phyloP scores from a whole-genome alignment of 2,797 vertebrate genomes.

The Hybognathus amarus region DNA sequence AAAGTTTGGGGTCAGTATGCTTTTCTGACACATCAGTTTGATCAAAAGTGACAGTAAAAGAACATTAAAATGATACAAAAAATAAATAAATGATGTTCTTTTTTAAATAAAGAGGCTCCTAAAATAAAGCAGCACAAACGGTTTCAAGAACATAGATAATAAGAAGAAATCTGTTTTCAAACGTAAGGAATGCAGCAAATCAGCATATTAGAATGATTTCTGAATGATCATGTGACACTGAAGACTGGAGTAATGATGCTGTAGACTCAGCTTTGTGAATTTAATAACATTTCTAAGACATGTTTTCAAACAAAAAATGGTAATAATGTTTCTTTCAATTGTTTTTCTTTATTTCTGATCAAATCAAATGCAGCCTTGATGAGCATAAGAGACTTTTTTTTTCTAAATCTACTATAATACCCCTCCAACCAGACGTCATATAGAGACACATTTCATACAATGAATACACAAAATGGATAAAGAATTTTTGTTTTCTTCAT shows the following conservation, averaged over 20 bases:
- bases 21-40: neutral
- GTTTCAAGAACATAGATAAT: neutral
- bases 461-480: neutral
- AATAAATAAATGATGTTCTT: neutral
- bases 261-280: neutral
- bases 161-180: too few relatives aligned
- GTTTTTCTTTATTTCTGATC: neutral
- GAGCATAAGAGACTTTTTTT: neutral
- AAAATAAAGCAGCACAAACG: neutral
- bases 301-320: neutral
- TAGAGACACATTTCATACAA: neutral
- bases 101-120: neutral
- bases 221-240: too few relatives aligned
- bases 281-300: neutral
- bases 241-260: neutral
- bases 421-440: neutral
- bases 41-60: neutral
- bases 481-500: too few relatives aligned
- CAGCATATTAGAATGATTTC: too few relatives aligned
- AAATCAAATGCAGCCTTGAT: neutral
- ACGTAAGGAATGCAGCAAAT: neutral
- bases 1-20: neutral
- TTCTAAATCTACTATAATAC: neutral
- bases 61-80: neutral
- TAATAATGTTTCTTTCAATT: neutral